Conservation (phyloP, 2,888 invertebrate species). For the Ophion costatus region DNA sequence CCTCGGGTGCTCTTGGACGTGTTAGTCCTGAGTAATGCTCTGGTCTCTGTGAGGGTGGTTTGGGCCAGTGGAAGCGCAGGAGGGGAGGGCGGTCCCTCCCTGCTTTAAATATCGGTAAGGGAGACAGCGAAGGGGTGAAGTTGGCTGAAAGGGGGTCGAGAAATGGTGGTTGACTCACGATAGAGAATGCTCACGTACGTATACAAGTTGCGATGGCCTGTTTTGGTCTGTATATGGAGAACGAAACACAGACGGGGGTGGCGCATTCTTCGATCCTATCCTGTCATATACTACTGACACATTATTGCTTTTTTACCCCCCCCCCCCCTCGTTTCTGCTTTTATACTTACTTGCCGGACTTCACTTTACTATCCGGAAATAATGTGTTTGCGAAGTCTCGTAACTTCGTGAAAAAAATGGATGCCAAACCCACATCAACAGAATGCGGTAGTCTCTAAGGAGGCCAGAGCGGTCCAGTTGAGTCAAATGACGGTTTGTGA, state of each 20-base stretch:
- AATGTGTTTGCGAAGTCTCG: too few species aligned
- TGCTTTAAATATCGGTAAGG: slow-evolving; percentile 54
- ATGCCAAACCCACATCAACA: too few species aligned
- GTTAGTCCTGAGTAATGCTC: slow-evolving; percentile 67
- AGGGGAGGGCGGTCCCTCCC: slow-evolving; percentile 27
- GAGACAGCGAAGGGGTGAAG: slow-evolving; percentile 1
- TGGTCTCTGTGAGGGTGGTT: slow-evolving; percentile 36
- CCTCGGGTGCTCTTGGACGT: slow-evolving; percentile 57
- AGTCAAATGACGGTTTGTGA: too few species aligned
- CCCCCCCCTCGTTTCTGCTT: not conserved
- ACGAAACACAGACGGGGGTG: slow-evolving; percentile 17
- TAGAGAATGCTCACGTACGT: slow-evolving; percentile 7
- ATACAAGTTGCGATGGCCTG: slow-evolving; percentile 20
- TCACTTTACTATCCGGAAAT: too few species aligned
- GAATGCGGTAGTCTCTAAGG: too few species aligned
- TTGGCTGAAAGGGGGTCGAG: slow-evolving; percentile 6
- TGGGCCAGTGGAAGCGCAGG: not conserved
- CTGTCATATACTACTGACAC: slow-evolving; percentile 1
- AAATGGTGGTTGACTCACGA: slow-evolving; percentile 41
- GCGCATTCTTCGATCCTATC: not conserved
- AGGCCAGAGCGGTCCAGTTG: too few species aligned
- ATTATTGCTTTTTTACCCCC: slow-evolving; percentile 1
- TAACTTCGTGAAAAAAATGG: too few species aligned
- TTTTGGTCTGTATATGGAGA: slow-evolving; percentile 6
- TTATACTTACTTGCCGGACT: too few species aligned